A percentile compares a stretch with the other conserved stretches of the same genome.
These are phyloP conservation scores for Tetragonula clypearis DNA, from an alignment of 1,140 invertebrate species.

Conservation along the genomic window DNA sequence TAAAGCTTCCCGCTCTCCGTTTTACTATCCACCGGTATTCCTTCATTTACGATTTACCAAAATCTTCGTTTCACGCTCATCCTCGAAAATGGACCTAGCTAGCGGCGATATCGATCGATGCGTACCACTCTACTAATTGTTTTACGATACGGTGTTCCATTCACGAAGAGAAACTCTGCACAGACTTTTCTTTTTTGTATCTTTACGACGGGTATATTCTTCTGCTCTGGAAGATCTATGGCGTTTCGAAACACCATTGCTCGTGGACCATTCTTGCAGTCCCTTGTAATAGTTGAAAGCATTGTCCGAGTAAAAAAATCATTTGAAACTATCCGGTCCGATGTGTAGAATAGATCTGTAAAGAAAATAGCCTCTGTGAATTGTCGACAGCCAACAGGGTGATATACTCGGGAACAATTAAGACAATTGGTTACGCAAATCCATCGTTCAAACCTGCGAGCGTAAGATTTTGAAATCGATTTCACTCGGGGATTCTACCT, in stretches of 20 bases:
- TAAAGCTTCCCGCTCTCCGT: slow-evolving; percentile 11
- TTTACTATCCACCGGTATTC: not conserved
- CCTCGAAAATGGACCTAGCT: not conserved
- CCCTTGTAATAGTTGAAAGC: too few species aligned
- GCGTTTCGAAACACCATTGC: fast-evolving
- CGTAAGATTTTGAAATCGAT: too few species aligned
- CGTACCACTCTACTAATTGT: slow-evolving; percentile 35
- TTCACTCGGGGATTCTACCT: slow-evolving; percentile 14
- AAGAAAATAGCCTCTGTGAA: not conserved
- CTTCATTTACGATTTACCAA: slow-evolving; percentile 24
- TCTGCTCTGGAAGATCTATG: too few species aligned
- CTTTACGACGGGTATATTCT: slow-evolving; percentile 15
- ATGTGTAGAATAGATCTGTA: not conserved
- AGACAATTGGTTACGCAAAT: slow-evolving; percentile 39
- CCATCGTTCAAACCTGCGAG: too few species aligned
- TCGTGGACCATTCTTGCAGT: too few species aligned
- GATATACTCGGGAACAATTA: slow-evolving; percentile 6
- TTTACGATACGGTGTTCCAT: slow-evolving; percentile 4
- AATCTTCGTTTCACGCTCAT: not conserved
- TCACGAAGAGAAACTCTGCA: too few species aligned
- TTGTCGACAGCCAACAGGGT: not conserved
- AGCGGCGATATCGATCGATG: not conserved
- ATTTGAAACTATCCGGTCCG: not conserved
- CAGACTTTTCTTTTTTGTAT: not conserved
- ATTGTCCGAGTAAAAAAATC: not conserved